phyloP scores from a whole-genome alignment of 2,888 invertebrate species.

The Erebia palarica region DNA sequence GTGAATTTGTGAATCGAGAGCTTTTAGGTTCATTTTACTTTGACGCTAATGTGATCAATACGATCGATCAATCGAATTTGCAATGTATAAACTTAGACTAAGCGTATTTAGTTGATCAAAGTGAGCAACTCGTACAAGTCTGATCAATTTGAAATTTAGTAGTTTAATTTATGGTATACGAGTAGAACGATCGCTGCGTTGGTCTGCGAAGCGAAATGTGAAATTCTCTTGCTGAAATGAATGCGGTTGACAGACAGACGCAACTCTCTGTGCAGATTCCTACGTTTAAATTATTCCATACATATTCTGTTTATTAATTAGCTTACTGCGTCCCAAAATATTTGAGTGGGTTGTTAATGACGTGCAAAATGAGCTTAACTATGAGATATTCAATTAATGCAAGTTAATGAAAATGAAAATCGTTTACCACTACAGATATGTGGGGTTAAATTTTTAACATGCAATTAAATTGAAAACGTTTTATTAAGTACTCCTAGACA shows the following conservation, averaged over 20 bases:
- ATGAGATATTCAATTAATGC: not conserved
- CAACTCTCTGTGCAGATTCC: not conserved
- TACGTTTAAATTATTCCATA: conserved; percentile 1
- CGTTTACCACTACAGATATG: not conserved
- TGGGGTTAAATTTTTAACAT: not conserved
- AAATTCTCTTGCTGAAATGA: not conserved
- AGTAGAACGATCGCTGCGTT: not conserved
- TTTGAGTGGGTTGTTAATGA: not conserved
- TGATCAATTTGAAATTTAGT: too few species aligned
- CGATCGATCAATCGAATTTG: too few species aligned
- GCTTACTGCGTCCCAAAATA: not conserved
- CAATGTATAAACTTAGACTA: too few species aligned
- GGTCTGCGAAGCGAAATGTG: not conserved
- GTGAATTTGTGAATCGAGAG: too few species aligned
- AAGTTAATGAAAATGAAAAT: not conserved
- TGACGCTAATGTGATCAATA: too few species aligned
- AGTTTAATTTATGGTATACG: not conserved
- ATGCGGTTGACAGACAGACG: not conserved
- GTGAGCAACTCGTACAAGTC: too few species aligned
- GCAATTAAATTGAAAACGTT: not conserved
- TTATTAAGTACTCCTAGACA: too few species aligned
- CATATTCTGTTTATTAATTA: not conserved
- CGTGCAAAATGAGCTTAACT: not conserved
- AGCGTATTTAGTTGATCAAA: too few species aligned
- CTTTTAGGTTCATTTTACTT: too few species aligned